phyloP scores from a whole-genome alignment of 1,140 invertebrate species.

The Pseudomyrmex dendroicus region DNA sequence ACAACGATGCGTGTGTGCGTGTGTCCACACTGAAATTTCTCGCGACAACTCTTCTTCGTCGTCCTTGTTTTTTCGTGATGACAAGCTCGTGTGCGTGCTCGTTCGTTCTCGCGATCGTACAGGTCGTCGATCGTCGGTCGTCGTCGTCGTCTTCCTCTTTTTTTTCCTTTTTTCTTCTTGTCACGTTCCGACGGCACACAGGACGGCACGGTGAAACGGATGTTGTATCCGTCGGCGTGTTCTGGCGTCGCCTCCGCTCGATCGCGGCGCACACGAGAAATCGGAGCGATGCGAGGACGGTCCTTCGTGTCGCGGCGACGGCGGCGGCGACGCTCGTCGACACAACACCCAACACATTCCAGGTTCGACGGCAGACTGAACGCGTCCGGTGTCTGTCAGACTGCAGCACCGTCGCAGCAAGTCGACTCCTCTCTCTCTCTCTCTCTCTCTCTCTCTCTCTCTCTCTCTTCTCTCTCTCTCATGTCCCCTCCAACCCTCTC shows the following conservation, averaged over 20 bases:
- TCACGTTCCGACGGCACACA: background rate
- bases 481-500: conserved; percentile 29
- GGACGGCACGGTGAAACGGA: background rate
- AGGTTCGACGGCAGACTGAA: conserved; percentile 82
- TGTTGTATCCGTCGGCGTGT: background rate
- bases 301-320: conserved; percentile 26
- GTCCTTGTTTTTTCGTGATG: too few species aligned
- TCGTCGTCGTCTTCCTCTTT: too few species aligned
- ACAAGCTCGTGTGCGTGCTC: background rate
- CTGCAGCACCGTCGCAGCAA: conserved; percentile 76
- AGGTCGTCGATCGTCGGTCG: too few species aligned
- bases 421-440: conserved; percentile 45
- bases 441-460: background rate
- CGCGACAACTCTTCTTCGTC: background rate
- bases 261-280: background rate
- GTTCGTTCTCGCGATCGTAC: background rate
- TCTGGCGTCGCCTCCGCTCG: conserved; percentile 21
- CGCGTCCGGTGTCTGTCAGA: conserved; percentile 81
- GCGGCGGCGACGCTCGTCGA: conserved; percentile 29
- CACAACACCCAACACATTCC: conserved; percentile 69
- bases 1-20: conserved; percentile 15
- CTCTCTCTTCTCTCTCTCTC: background rate
- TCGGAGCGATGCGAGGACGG: conserved; percentile 13
- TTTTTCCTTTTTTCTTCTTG: too few species aligned
- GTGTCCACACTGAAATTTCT: background rate